Evolutionary conservation across 2,113 vertebrate species (phyloP), one percentile per base, ranked within the genome.

Genomic region (Corythornis madagascariensis): DNA sequence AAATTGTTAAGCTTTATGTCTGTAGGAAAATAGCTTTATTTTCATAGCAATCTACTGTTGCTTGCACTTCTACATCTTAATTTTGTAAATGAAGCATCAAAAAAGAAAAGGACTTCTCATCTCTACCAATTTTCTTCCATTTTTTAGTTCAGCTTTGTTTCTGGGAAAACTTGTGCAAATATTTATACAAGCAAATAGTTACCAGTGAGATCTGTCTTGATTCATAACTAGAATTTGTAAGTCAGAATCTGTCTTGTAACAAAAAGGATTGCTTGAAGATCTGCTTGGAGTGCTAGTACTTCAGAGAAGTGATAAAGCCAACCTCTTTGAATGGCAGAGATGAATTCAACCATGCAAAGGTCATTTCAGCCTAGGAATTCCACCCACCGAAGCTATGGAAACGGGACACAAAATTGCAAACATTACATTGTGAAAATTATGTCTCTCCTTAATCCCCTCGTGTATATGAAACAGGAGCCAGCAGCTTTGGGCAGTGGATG

Each of bases 301-400:
- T 73, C 55, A 85, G 89, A n/a, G 59, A 91, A 73, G 43, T 56
- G n/a, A 88, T 74, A 63, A 88, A 88, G 75, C 5, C 40, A 90
- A 8, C 33, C 4, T 59, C 16, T 70, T 93, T 89, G 40, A 83
- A 74, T 64, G 15, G 48, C 31, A 92, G 59, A 61, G 43, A 80
- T 16, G 52, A 76, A 83, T 83, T 87, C 86, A 88, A 42, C 33
- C 63, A 50, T 9, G 0, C 60, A 87, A 87, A 88, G 43, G 78
- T 87, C 87, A 93, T 87, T 94, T 90, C 67, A 89, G 67, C 60
- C 75, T 63, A 85, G 71, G 83, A 93, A 93, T 85, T 94, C 71
- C 47, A 71, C 77, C 71, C 78, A 77, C 87, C 48, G 71, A 67
- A 80, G n/a, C 79, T 83, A 33, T 20, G 35, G 86, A 93, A 94